Evolutionary conservation across 2,888 invertebrate genomes (phyloP).

Genomic region (Lasiommata megera): DNA sequence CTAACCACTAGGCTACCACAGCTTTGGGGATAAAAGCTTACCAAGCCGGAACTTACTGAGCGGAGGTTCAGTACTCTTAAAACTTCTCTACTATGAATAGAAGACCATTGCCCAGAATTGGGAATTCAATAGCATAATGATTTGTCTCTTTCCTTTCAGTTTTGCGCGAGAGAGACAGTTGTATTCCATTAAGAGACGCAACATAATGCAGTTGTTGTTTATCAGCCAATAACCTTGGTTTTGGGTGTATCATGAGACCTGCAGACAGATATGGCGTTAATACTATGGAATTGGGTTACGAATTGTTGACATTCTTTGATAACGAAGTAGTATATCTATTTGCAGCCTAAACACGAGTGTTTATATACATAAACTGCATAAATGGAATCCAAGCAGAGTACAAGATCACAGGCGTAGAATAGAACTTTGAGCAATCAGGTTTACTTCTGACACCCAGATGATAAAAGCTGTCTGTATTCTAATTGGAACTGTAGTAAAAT

Average conservation of each 20-base stretch:
- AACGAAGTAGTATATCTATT: no score
- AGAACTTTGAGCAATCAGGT: neutral
- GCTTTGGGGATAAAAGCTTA: no score
- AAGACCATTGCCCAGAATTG: neutral
- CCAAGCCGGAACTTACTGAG: no score
- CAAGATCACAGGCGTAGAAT: neutral
- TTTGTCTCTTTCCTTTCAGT: neutral
- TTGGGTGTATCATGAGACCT: slow-evolving; percentile 4
- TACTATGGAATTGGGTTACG: slow-evolving; percentile 19
- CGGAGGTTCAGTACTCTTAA: neutral
- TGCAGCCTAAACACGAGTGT: no score
- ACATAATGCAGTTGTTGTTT: slow-evolving; percentile 5
- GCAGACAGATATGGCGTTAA: slow-evolving; percentile 15
- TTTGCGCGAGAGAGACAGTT: neutral
- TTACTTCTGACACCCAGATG: no score
- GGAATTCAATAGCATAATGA: neutral
- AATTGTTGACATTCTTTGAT: neutral
- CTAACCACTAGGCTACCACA: no score
- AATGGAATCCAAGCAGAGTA: neutral
- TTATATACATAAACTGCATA: neutral
- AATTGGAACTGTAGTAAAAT: no score
- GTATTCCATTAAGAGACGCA: neutral
- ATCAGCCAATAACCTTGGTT: slow-evolving; percentile 17
- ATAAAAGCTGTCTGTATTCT: no score
- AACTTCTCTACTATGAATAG: neutral